Base-by-base conservation (phyloP, 2,888 invertebrate genomes). In the Caenorhabditis japonica region DNA sequence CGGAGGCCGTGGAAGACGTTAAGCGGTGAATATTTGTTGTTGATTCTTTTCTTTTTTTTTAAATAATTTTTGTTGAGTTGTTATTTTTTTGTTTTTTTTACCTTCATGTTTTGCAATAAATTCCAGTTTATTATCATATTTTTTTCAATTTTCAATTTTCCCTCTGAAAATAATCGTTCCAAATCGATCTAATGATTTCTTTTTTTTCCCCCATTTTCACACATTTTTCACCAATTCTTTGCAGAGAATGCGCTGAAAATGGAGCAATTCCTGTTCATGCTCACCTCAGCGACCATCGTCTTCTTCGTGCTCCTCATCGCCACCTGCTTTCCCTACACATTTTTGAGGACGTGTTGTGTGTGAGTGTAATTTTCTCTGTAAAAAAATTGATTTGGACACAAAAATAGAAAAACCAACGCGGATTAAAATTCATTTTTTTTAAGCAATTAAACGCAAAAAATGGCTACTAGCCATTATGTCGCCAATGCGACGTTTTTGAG, bases 271-370 rank as follows among this genome's bases (percentile, higher is more conserved):
- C 34, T 61, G 41, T 74, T 69, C 36, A 74, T 74, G 74, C 27
- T 25, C n/a, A 19, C 51, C 5, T 53, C 74, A 43, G 74, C 74
- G 1, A 17, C 62, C 17, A 46, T 49, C 51, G 74, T 74, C 21
- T 74, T 80, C 30, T 41, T 74, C 12, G 36, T 79, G 30, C 71
- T 81, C 10, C 52, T 78, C 15, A 46, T 71, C 25, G 56, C 80
- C 17, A 76, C 81, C 1, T 62, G 71, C 10, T 43, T 80, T 30
- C 81, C 81, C n/a, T 81, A 76, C 47, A 71, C 80, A 17, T 70
- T 61, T 60, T 46, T 81, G n/a, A 58, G 56, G 15, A 62, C 56
- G 8, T 52, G 66, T 43, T 69, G 71, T 52, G 56, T 66, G 73
- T 70, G 33, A 60, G 69, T 70, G 33, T 34, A 27, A 10, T n/a